phyloP scores from a whole-genome alignment of 2,113 vertebrate genomes.

The Aspidoscelis tigris region DNA sequence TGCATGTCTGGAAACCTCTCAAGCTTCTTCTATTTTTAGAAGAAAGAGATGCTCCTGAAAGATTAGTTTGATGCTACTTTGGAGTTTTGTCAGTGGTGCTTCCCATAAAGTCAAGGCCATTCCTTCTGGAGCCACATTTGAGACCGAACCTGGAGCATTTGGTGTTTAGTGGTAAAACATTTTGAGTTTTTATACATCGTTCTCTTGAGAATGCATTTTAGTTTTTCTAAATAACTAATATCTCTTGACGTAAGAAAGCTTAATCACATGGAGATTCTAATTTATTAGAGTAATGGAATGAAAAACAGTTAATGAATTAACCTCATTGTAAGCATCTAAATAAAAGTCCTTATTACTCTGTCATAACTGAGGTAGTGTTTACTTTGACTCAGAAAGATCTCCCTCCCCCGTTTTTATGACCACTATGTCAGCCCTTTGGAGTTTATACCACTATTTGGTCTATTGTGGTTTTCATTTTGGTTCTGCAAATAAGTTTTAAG shows the following conservation, averaged over 20 bases:
- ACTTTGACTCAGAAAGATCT: constrained; percentile 73
- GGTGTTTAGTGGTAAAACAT: constrained; percentile 44
- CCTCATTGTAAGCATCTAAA: constrained; percentile 64
- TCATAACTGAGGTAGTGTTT: constrained; percentile 82
- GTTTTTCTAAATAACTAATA: constrained; percentile 42
- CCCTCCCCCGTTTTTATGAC: constrained; percentile 66
- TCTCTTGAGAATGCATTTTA: constrained; percentile 5
- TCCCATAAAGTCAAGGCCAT: constrained; percentile 49
- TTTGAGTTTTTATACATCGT: constrained; percentile 33
- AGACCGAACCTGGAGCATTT: constrained; percentile 45
- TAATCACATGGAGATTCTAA: constrained; percentile 51
- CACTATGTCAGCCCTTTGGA: constrained; percentile 77
- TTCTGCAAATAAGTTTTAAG: constrained; percentile 68
- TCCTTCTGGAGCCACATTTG: constrained; percentile 60
- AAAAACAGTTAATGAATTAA: constrained; percentile 62
- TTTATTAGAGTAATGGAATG: constrained; percentile 66
- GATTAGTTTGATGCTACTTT: constrained; percentile 46
- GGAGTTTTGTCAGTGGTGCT: constrained; percentile 66
- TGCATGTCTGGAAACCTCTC: constrained; percentile 62
- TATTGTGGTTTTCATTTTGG: constrained; percentile 75
- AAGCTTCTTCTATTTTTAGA: constrained; percentile 29
- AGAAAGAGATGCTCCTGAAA: constrained; percentile 33
- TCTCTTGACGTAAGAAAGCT: constrained; percentile 56
- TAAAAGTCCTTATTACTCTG: constrained; percentile 72
- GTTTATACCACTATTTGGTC: constrained; percentile 78